Evolutionary conservation across 1,140 invertebrate genomes (phyloP), one percentile per base, ranked within the genome.

Genomic region (Triops longicaudatus): DNA sequence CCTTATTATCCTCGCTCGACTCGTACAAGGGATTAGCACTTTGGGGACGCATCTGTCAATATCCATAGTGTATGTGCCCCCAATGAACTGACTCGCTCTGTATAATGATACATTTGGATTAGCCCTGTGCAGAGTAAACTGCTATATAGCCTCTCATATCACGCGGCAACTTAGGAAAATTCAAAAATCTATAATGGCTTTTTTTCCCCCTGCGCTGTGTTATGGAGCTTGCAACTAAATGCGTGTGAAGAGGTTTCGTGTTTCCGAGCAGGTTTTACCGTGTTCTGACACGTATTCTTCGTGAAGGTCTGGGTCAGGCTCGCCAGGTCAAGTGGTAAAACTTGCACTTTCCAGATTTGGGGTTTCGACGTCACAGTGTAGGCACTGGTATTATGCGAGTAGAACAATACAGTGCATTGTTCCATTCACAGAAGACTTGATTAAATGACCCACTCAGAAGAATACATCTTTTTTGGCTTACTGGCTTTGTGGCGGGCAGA

Each of bases 1-100:
- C 50, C 50, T 63, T 63, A 63, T 22, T 63, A 63, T 63, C 14
- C 50, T 63, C 50, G 50, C 50, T 63, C n/a, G 17, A 17, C 50
- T 22, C 50, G 50, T 63, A 63, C 50, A 63, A 63, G 50, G 50
- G 50, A 63, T 63, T 63, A 63, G 50, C 50, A 63, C 50, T n/a
- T 63, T 63, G 50, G 50, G 14, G 50, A 63, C 17, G 50, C 50
- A 63, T 63, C 50, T 63, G 50, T 63, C 50, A 63, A 22, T 22
- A 63, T 4, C 50, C 14, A 63, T 6, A 63, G 22, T 63, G 31
- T 2, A 7, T 37, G 50, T 17, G 43, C 22, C 50, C 50, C 50
- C 50, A 14, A 63, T 63, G 50, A 63, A 22, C 50, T 63, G 50
- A 63, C 50, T 63, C 50, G 50, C 50, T 10, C 50, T 63, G 22